Evolutionary conservation across 64 coral and sea anemone genomes (phyloP).

Genomic region (Exaiptasia diaphana): DNA sequence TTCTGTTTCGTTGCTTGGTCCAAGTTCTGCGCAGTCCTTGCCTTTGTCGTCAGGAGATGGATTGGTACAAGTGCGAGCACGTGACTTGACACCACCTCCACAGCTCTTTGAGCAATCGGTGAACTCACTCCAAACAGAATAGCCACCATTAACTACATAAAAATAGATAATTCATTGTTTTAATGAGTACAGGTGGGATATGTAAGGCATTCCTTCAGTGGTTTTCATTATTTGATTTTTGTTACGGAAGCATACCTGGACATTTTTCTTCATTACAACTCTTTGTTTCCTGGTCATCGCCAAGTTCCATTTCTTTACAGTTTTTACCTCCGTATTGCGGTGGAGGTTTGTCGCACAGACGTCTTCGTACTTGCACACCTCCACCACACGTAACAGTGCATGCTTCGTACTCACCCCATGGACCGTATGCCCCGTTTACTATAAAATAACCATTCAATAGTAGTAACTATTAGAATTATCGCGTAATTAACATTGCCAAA

Average conservation of each 20-base stretch:
- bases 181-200: too few species aligned
- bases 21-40: background rate
- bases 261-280: slow-evolving; percentile 44
- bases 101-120: background rate
- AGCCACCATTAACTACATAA: slow-evolving; percentile 3
- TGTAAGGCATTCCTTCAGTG: background rate
- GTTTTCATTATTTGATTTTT: background rate
- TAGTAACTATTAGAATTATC: background rate
- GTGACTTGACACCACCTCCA: background rate
- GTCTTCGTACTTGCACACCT: slow-evolving; percentile 13
- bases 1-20: background rate
- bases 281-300: slow-evolving; percentile 18
- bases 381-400: slow-evolving; percentile 76
- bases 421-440: slow-evolving; percentile 81
- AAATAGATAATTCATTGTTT: background rate
- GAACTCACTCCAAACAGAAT: background rate
- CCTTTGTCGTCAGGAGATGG: background rate
- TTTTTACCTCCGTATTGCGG: slow-evolving; percentile 67
- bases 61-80: slow-evolving; percentile 9
- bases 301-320: slow-evolving; percentile 58
- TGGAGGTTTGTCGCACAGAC: slow-evolving; percentile 60
- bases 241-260: slow-evolving; percentile 19
- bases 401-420: slow-evolving; percentile 49
- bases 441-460: background rate
- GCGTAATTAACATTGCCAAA: background rate